Evolutionary conservation across 2,797 vertebrate species (phyloP), one percentile per base, ranked within the genome.

Genomic region (Parauchenoglanis punctatus): DNA sequence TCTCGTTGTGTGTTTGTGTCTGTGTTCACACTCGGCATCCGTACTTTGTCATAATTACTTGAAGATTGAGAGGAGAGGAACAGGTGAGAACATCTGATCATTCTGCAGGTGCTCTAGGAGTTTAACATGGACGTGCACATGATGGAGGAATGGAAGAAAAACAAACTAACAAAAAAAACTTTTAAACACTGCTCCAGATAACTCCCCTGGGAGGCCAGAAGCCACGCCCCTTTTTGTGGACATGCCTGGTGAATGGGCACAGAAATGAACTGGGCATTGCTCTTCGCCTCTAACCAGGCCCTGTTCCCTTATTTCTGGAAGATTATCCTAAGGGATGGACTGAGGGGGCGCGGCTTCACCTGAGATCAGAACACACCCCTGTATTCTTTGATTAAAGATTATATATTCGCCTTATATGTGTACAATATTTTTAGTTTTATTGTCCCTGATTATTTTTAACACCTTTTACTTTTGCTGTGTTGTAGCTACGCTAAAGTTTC

Each of bases 11-110:
- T 85, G 90, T 91, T 89, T 91, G 91, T 93, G 93, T 81, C 91
- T 90, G 84, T 92, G 92, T 89, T 82, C 70, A 78, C 76, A 89
- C 25, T 84, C 84, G 88, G 81, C 81, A 67, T 91, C 90, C 78
- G 85, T 61, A 94, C 94, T 58, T 84, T 52, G 92, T 94, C 93
- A 91, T 92, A 91, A 95, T 93, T 95, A 96, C 95, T 96, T 96
- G 95, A 95, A 95, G 91, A 93, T 90, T 31, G 13, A 83, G 58
- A 28, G 70, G 58, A 82, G 78, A 75, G 80, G 58, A 52, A 23
- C 15, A 44, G 18, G 10, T n/a, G 73, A 54, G 44, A 68, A 40
- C 44, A 75, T 61, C 67, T 86, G 63, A 15, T 68, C 49, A 31
- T 63, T 70, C 68, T 83, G 70, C 58, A 80, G 63, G 82, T 84